These are phyloP conservation scores for Mastomys natalensis DNA, from an alignment of 2,113 vertebrate genomes.

Conservation along the genomic window DNA sequence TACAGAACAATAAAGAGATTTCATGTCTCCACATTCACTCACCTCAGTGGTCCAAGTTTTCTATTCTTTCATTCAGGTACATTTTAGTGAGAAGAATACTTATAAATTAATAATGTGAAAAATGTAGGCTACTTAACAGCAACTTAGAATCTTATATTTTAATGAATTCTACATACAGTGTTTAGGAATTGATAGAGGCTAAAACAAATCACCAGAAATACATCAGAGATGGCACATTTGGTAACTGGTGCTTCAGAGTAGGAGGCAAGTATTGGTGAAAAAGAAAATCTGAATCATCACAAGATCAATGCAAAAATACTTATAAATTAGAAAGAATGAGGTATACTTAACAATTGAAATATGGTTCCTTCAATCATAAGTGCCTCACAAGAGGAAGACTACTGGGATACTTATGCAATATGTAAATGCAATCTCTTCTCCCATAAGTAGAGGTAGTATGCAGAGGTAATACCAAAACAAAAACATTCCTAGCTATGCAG, in stretches of 20 bases:
- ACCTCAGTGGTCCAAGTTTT: not conserved
- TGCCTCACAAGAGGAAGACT: not conserved
- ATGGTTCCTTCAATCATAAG: not conserved
- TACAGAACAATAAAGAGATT: not conserved
- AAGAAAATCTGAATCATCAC: not conserved
- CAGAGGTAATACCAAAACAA: conserved; percentile 24
- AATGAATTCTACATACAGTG: conserved; percentile 4
- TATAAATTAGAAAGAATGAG: not conserved
- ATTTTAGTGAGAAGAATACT: not conserved
- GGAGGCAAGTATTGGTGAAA: not conserved
- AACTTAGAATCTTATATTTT: not conserved
- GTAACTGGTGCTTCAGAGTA: not conserved
- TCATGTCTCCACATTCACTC: not conserved
- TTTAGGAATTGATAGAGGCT: not conserved
- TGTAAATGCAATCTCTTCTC: not conserved
- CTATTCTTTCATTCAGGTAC: not conserved
- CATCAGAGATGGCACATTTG: not conserved
- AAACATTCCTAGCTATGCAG: not conserved
- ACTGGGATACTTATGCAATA: not conserved
- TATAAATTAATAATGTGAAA: not conserved
- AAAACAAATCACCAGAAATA: not conserved
- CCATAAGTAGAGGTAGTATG: not conserved
- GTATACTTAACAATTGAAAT: not conserved
- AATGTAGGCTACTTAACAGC: not conserved
- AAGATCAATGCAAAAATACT: not conserved